phyloP scores from a whole-genome alignment of 2,113 vertebrate genomes.

The Prochilodus magdalenae region DNA sequence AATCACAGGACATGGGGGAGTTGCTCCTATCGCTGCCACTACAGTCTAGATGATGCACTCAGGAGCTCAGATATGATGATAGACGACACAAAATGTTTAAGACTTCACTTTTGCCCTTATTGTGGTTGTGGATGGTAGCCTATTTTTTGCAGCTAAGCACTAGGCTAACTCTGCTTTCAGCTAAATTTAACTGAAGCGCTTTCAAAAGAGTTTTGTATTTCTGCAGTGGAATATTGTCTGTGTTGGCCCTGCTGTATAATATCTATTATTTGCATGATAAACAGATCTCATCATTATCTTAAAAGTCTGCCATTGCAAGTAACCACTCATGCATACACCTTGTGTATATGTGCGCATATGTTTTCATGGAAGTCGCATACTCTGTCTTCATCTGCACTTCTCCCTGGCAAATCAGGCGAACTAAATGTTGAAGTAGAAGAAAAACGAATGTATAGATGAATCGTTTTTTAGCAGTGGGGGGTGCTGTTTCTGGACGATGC shows the following conservation, averaged over 20 bases:
- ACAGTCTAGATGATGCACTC: no score
- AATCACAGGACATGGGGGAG: no score
- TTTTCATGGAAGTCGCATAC: background rate
- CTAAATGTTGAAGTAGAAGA: slow-evolving; percentile 46
- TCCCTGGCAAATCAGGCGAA: slow-evolving; percentile 27
- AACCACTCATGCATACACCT: background rate
- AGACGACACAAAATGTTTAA: no score
- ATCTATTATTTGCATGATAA: slow-evolving; percentile 3
- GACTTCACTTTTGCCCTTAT: background rate
- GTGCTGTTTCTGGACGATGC: slow-evolving; percentile 32
- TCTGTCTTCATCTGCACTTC: background rate
- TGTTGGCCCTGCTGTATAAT: background rate
- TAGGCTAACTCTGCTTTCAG: background rate
- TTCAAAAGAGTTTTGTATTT: background rate
- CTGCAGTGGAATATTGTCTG: background rate
- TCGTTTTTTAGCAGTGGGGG: slow-evolving; percentile 33
- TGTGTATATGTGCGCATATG: background rate
- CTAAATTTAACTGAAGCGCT: background rate
- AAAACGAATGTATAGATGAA: slow-evolving; percentile 47
- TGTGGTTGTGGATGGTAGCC: background rate
- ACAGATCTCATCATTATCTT: background rate
- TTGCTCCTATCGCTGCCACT: no score
- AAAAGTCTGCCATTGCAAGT: background rate
- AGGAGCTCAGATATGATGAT: no score
- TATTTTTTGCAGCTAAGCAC: background rate